Evolutionary conservation across 1,140 invertebrate genomes (phyloP).

Genomic region (Popillia japonica): DNA sequence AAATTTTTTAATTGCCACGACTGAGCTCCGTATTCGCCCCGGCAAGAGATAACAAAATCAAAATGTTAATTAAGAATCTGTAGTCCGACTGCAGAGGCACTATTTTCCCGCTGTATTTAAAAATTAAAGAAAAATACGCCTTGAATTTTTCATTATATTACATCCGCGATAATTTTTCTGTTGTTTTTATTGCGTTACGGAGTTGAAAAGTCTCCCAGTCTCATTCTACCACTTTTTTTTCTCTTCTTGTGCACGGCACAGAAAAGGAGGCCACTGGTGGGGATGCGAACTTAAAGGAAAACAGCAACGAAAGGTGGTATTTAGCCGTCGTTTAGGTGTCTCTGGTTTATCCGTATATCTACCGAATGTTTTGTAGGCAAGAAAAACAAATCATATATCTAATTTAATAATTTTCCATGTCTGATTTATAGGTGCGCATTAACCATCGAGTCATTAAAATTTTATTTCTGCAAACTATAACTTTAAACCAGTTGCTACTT

Average conservation of each 20-base stretch:
- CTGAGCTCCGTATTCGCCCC: background rate
- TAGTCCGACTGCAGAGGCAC: conserved; percentile 38
- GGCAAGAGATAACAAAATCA: conserved; percentile 59
- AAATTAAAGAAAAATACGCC: conserved; percentile 58
- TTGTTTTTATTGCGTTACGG: conserved; percentile 37
- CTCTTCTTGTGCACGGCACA: background rate
- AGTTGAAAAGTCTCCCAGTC: conserved; percentile 30
- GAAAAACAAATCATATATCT: too few relatives aligned
- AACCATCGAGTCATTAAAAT: too few relatives aligned
- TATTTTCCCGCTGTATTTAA: conserved; percentile 52
- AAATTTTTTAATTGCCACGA: conserved; percentile 17
- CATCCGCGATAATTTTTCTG: conserved; percentile 37
- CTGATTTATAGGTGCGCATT: too few relatives aligned
- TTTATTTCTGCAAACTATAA: too few relatives aligned
- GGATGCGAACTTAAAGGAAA: too few relatives aligned
- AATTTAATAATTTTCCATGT: too few relatives aligned
- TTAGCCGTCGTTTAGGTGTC: too few relatives aligned
- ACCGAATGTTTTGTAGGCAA: too few relatives aligned
- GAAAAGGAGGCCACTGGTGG: too few relatives aligned
- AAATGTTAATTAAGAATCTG: conserved; percentile 60
- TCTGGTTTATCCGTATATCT: too few relatives aligned
- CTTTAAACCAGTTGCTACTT: too few relatives aligned
- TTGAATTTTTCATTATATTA: conserved; percentile 51
- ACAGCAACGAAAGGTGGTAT: too few relatives aligned
- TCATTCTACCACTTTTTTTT: background rate